Conservation (phyloP, 2,888 invertebrate species). For the Ectemnius continuus region DNA sequence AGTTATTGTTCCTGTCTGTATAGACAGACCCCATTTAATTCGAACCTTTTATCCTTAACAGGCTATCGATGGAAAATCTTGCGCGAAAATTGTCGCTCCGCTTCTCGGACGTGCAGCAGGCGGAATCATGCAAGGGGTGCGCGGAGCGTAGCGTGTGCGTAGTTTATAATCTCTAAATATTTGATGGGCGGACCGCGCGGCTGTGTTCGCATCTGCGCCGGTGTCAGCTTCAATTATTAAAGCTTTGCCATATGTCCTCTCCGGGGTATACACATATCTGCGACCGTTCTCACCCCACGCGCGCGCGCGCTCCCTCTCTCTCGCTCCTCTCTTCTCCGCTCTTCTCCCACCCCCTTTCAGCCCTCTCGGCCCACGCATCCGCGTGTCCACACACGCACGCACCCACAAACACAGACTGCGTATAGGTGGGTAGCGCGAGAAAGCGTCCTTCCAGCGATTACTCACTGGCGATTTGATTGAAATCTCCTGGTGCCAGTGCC, state of each 20-base stretch:
- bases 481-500: constrained; percentile 1
- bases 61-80: background rate
- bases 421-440: background rate
- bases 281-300: background rate
- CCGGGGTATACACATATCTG: constrained; percentile 33
- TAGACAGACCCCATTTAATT: background rate
- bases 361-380: constrained; percentile 13
- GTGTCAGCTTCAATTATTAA: constrained; percentile 71
- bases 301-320: background rate
- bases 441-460: background rate
- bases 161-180: constrained; percentile 72
- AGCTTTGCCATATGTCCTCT: constrained; percentile 69
- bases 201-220: constrained; percentile 65
- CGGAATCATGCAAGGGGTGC: constrained; percentile 17
- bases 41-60: background rate
- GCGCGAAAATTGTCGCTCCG: background rate
- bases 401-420: background rate
- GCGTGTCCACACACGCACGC: background rate
- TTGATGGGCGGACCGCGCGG: constrained; percentile 64
- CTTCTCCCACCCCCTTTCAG: background rate
- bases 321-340: constrained; percentile 1
- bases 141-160: constrained; percentile 29
- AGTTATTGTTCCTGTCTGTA: too few species aligned
- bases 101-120: background rate
- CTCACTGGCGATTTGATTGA: constrained; percentile 2